phyloP scores from a whole-genome alignment of 2,797 vertebrate species.

The Pantherophis vulpinus region DNA sequence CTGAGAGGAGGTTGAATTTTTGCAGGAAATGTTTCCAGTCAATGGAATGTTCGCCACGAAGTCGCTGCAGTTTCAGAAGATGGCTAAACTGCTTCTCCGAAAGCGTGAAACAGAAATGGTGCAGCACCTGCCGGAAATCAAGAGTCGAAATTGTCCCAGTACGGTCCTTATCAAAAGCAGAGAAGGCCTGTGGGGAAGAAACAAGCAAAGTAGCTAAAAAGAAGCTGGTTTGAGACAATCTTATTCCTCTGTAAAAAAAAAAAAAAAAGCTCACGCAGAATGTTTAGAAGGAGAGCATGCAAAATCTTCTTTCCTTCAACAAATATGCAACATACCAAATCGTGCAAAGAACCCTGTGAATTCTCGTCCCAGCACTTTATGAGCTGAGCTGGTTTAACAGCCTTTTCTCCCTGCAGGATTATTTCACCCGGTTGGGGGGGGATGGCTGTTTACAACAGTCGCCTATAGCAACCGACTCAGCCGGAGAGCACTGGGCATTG shows the following conservation, averaged over 20 bases:
- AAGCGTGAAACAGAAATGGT: constrained; percentile 68
- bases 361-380: background rate
- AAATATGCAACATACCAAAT: background rate
- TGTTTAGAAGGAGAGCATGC: background rate
- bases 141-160: constrained; percentile 56
- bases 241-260: background rate
- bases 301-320: background rate
- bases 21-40: constrained; percentile 70
- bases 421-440: background rate
- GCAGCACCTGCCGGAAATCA: constrained; percentile 68
- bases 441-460: constrained; percentile 4
- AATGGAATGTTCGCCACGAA: constrained; percentile 54
- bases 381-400: background rate
- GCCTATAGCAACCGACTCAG: constrained; percentile 10
- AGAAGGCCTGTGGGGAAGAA: constrained; percentile 62
- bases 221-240: background rate
- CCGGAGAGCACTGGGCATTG: background rate
- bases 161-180: constrained; percentile 63
- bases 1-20: constrained; percentile 48
- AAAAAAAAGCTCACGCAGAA: background rate
- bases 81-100: constrained; percentile 67
- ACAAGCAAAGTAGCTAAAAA: constrained; percentile 15
- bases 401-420: background rate
- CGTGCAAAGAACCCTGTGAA: background rate
- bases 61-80: constrained; percentile 63